Evolutionary conservation across 2,797 vertebrate species (phyloP).

Genomic region (Gadopsis marmoratus): DNA sequence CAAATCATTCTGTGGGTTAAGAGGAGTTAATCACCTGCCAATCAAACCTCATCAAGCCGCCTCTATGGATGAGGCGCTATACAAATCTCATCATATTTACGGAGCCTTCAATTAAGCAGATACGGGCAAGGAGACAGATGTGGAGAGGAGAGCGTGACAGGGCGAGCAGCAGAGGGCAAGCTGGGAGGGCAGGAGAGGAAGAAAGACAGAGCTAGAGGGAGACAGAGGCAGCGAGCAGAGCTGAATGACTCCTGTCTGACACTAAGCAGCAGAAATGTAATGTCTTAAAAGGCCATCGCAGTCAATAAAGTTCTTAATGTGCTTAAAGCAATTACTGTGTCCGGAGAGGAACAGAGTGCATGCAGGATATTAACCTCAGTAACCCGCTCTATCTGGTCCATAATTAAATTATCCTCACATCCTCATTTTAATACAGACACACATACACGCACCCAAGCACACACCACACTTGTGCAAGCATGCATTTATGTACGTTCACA

Average conservation of each 20-base stretch:
- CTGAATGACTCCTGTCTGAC: slow-evolving; percentile 76
- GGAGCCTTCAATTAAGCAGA: slow-evolving; percentile 76
- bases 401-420: slow-evolving; percentile 86
- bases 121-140: slow-evolving; percentile 48
- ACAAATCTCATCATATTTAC: slow-evolving; percentile 80
- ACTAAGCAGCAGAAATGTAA: slow-evolving; percentile 82
- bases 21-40: slow-evolving; percentile 85
- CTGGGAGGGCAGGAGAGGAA: slow-evolving; percentile 35
- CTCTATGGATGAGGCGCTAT: slow-evolving; percentile 68
- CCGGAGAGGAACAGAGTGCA: slow-evolving; percentile 81
- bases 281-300: slow-evolving; percentile 85
- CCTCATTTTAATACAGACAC: slow-evolving; percentile 63
- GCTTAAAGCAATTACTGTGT: slow-evolving; percentile 86
- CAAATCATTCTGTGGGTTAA: slow-evolving; percentile 81
- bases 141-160: slow-evolving; percentile 60
- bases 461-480: slow-evolving; percentile 20
- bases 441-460: slow-evolving; percentile 31
- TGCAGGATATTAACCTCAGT: slow-evolving; percentile 85
- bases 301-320: slow-evolving; percentile 86
- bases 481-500: slow-evolving; percentile 39
- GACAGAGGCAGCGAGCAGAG: slow-evolving; percentile 66
- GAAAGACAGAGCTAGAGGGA: slow-evolving; percentile 61
- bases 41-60: slow-evolving; percentile 78
- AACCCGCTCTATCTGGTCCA: slow-evolving; percentile 80
- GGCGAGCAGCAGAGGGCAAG: slow-evolving; percentile 46